These are phyloP conservation scores for Trachemys scripta DNA, from an alignment of 2,113 vertebrate genomes.

Conservation along the genomic window DNA sequence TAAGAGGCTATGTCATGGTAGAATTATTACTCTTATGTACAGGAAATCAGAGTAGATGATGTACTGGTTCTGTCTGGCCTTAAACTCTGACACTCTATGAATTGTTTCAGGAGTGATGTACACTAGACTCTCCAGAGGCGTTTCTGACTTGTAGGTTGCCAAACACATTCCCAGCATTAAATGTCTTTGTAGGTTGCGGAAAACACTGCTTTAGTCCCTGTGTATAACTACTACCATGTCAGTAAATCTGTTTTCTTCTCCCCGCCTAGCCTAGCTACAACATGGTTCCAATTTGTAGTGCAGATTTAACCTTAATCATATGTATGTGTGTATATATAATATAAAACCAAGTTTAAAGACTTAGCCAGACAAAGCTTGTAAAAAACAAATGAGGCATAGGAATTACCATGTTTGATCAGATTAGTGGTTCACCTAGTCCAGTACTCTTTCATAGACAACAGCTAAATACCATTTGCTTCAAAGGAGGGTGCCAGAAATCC, in stretches of 20 bases:
- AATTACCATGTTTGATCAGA: not conserved
- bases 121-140: not conserved
- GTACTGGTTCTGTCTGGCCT: not conserved
- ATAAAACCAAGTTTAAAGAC: not conserved
- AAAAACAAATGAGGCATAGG: not conserved
- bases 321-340: accelerated
- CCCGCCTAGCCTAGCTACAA: not conserved
- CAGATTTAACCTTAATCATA: not conserved
- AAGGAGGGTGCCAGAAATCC: not conserved
- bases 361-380: not conserved
- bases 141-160: not conserved
- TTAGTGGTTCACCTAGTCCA: accelerated
- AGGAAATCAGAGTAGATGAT: not conserved
- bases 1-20: not conserved
- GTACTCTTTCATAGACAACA: not conserved
- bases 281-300: not conserved
- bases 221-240: accelerated
- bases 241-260: not conserved
- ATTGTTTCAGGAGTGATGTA: not conserved
- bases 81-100: not conserved
- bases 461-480: not conserved
- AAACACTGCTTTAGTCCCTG: accelerated
- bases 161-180: not conserved
- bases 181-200: not conserved
- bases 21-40: not conserved